Evolutionary conservation across 2,797 vertebrate genomes (phyloP), one percentile per base, ranked within the genome.

Genomic region (Bradypodion pumilum): DNA sequence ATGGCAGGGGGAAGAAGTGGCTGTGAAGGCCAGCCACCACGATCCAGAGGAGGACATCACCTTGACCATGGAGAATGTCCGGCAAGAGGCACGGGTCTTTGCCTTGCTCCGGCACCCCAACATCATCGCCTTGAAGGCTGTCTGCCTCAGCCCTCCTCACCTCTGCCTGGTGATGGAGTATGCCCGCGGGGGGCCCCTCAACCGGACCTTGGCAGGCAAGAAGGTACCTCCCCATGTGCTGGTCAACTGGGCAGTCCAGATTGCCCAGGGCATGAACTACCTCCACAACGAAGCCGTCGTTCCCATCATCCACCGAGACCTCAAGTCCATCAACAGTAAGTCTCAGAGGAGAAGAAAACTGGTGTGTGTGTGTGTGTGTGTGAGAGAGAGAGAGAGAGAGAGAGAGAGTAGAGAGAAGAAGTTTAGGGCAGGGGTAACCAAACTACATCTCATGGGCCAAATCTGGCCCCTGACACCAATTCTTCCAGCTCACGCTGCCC

Each of bases 261-360:
- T 98, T 69, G 98, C 97, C 40, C 97, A 96, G 7, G 98, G 98
- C 91, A 98, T 98, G 98, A 97, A 97, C 94, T 98, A 98, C 94
- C 96, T 98, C 79, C 98, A 98, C 95, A 97, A 96, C 87, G 96
- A 97, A 91, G 97, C 97, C 1, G 96, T 97, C 0, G 97, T 98
- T 62, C 97, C 97, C 52, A 97, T 98, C 94, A 98, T 98, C 93
- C 97, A 98, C 95, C 95, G 97, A 87, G 98, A 98, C 95, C 97
- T 98, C 92, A 98, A 98, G 94, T 98, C 98, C 94, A 98, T 97
- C 95, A 98, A 98, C 89, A 97, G 98, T 98, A 95, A 98, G 98
- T 98, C 91, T 59, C 4, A 15, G 1, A 9, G 9, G 3, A n/a
- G n/a, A n/a, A n/a, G 7, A 9, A n/a, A n/a, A n/a, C n/a, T n/a